Base-by-base conservation (phyloP, 2,888 invertebrate genomes). In the Sisyra nigra region DNA sequence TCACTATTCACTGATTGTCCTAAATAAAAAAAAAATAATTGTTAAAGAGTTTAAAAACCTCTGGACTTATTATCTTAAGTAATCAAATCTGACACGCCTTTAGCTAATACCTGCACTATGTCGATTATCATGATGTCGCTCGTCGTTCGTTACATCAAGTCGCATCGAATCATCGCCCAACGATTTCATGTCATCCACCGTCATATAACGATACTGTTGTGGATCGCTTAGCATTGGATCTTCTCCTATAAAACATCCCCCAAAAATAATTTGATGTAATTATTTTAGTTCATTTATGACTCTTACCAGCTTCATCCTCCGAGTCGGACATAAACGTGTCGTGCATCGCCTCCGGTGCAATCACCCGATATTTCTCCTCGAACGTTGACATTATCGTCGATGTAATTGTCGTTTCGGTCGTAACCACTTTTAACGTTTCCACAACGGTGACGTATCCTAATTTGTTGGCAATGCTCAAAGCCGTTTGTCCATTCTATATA, bases 261-360 rank as follows among this genome's bases (percentile, higher is more conserved):
- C 5, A 14, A 14, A 35, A 35, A 8, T 2, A n/a, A 13, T 15
- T 4, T 8, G 34, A 4, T 4, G 13, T 36, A 36, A 15, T 38
- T 38, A 9, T 17, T 10, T 6, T 11, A 3, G 8, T 18, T 18
- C 5, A 38, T 17, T 11, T n/a, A 17, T 17, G 7, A 55, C 41
- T 65, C 74, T 58, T 71, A 80, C 91, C 92, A 68, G 91, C 93
- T 74, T 98, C 97, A 67, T 98, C 97, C 61, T 98, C 98, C 1
- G 94, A 96, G 63, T 99, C 98, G 15, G 93, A 92, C 79, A 98
- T 87, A 65, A 96, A 87, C 8, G 92, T 88, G 64, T 98, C 98
- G 62, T 96, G 96, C 89, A 99, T 93, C 50, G 89, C 85, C 66
- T 99, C 98, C 0, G 98, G 98, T 42, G 93, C 89, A 48, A 93